A percentile compares a stretch with the other conserved stretches of the same genome.
Evolutionary conservation across 1,140 invertebrate species (phyloP).

Genomic region (Microplitis mediator): DNA sequence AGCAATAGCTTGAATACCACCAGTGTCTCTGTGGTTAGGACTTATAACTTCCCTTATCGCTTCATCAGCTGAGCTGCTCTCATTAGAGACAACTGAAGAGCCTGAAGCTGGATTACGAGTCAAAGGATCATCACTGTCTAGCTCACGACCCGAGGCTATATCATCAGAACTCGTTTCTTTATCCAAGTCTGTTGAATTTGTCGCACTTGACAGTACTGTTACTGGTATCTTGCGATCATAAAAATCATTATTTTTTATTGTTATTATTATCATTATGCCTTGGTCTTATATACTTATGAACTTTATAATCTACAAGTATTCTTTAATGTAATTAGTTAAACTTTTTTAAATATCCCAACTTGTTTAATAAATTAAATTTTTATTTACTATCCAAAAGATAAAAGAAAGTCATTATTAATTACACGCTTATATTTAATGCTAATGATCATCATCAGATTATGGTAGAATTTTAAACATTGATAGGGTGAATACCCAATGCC

Average conservation of each 20-base stretch:
- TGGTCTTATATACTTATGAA: background rate
- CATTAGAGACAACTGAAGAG: slow-evolving; percentile 23
- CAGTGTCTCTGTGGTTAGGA: slow-evolving; percentile 4
- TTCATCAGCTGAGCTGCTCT: slow-evolving; percentile 26
- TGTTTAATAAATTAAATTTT: no score
- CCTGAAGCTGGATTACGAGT: slow-evolving; percentile 12
- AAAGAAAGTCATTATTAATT: no score
- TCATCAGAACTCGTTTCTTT: slow-evolving; percentile 24
- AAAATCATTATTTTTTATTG: background rate
- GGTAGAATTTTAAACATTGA: no score
- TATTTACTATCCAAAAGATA: no score
- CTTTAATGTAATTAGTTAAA: no score
- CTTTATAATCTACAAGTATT: background rate
- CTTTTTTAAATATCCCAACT: no score
- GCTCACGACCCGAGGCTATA: background rate
- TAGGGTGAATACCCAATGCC: no score
- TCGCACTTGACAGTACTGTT: slow-evolving; percentile 16
- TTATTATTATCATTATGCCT: background rate
- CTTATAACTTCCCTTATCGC: slow-evolving; percentile 16
- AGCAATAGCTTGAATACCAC: slow-evolving; percentile 16
- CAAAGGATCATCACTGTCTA: slow-evolving; percentile 18
- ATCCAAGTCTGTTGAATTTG: slow-evolving; percentile 21
- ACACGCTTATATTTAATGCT: no score
- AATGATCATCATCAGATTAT: no score
- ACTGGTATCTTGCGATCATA: slow-evolving; percentile 3